A percentile compares a stretch with the other conserved stretches of the same genome.
phyloP scores from a whole-genome alignment of 2,888 invertebrate species.

The Macrosiphum euphorbiae region DNA sequence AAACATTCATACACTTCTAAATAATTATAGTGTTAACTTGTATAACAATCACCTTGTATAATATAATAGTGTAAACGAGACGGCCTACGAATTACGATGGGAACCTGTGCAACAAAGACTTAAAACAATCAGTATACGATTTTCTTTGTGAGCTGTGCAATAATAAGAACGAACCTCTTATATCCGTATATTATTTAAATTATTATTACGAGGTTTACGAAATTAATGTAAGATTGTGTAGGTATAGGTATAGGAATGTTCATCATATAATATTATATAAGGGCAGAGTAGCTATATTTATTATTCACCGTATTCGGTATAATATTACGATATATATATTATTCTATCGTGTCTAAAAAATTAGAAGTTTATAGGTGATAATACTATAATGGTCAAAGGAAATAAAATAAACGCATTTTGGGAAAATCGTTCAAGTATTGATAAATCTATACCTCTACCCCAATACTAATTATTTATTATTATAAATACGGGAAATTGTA shows the following conservation, averaged over 20 bases:
- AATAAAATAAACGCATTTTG: neutral
- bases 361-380: neutral
- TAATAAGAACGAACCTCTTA: neutral
- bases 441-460: too few relatives aligned
- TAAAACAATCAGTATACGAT: neutral
- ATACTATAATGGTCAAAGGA: neutral
- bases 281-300: neutral
- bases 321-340: neutral
- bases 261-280: neutral
- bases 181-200: neutral
- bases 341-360: neutral
- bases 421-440: neutral
- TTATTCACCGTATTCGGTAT: neutral
- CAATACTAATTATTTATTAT: too few relatives aligned
- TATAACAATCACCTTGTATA: neutral
- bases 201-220: neutral
- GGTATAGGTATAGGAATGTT: too few relatives aligned
- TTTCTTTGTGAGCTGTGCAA: neutral
- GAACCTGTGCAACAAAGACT: neutral
- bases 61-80: neutral
- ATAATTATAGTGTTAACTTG: neutral
- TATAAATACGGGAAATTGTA: neutral
- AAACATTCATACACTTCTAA: neutral
- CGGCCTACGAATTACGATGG: neutral
- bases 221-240: neutral